These are phyloP conservation scores for Labrus mixtus DNA, from an alignment of 2,113 vertebrate genomes.

Conservation along the genomic window DNA sequence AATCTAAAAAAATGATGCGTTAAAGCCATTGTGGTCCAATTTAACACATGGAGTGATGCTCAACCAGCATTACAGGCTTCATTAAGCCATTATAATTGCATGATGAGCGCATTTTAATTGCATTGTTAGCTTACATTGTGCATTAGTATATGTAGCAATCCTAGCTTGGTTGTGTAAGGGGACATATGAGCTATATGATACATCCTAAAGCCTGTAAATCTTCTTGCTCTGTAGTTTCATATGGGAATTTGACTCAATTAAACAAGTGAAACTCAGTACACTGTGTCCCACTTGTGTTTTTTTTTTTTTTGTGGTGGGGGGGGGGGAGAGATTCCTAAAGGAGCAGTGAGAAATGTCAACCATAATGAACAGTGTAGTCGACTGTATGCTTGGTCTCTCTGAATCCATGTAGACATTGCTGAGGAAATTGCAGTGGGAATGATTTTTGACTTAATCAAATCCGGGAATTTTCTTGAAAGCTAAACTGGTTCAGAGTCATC, in stretches of 20 bases:
- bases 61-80: slow-evolving; percentile 68
- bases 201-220: not conserved
- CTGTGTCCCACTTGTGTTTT: slow-evolving; percentile 7
- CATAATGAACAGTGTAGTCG: slow-evolving; percentile 42
- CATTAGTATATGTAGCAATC: slow-evolving; percentile 21
- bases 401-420: slow-evolving; percentile 5
- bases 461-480: slow-evolving; percentile 30
- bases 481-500: slow-evolving; percentile 22
- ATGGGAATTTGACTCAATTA: slow-evolving; percentile 41
- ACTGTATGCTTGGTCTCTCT: slow-evolving; percentile 22
- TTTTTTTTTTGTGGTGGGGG: too few species aligned
- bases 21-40: slow-evolving; percentile 51
- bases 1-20: slow-evolving; percentile 25
- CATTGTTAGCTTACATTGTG: slow-evolving; percentile 35
- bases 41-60: slow-evolving; percentile 62
- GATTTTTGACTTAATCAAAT: slow-evolving; percentile 46
- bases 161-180: not conserved
- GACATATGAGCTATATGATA: not conserved
- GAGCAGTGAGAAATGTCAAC: slow-evolving; percentile 44
- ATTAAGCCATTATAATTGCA: slow-evolving; percentile 68
- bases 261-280: slow-evolving; percentile 23
- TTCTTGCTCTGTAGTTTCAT: slow-evolving; percentile 7
- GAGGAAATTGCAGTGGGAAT: slow-evolving; percentile 24
- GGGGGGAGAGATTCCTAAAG: slow-evolving; percentile 4
- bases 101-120: slow-evolving; percentile 54